Conservation (phyloP, 2,113 vertebrate genomes). For the Cyrtonyx montezumae region DNA sequence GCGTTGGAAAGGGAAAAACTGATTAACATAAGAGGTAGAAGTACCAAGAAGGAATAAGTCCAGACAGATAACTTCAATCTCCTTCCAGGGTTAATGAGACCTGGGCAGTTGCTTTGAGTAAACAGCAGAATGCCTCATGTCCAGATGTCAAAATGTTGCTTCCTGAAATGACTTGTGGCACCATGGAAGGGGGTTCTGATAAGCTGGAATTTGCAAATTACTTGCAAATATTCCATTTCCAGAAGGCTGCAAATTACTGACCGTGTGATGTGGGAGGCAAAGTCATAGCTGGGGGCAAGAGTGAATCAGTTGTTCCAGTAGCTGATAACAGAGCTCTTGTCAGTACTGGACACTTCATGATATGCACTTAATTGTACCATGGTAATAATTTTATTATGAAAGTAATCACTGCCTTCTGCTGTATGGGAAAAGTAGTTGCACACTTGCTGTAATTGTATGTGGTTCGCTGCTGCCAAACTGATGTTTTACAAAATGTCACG, state of each 20-base stretch:
- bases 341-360: background rate
- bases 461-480: background rate
- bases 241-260: background rate
- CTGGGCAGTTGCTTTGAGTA: background rate
- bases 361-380: background rate
- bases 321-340: background rate
- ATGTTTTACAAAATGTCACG: background rate
- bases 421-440: background rate
- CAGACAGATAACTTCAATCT: background rate
- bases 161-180: background rate
- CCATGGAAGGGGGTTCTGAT: background rate
- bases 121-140: background rate
- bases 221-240: background rate
- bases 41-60: background rate
- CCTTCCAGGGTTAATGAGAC: background rate
- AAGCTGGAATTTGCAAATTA: background rate
- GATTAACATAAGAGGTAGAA: background rate
- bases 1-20: background rate
- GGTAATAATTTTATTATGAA: background rate
- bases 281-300: background rate
- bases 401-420: background rate
- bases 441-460: background rate
- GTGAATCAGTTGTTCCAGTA: background rate
- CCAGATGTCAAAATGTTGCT: background rate
- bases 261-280: background rate